Evolutionary conservation across 2,797 vertebrate genomes (phyloP), one percentile per base, ranked within the genome.

Genomic region (Pipistrellus pipistrellus): DNA sequence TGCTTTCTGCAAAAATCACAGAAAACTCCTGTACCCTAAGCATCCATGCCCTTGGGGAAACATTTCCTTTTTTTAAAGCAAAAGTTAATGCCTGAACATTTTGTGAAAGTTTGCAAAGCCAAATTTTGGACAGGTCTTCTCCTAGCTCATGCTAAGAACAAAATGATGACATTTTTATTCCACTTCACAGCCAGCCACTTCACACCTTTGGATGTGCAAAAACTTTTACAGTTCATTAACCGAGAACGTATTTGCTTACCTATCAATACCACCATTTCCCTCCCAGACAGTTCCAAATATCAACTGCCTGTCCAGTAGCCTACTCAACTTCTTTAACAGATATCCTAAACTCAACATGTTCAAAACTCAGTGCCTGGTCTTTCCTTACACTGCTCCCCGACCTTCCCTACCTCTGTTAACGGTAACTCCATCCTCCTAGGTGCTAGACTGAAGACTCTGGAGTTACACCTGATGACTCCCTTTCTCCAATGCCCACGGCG

Each of bases 101-200:
- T 91, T 94, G n/a, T 80, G 90, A 95, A 68, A 72, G 25, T 83
- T 95, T 95, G 59, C 82, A 92, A 89, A 94, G 84, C 73, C 93
- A 89, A 88, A 93, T 77, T 95, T 90, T 44, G 53, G 55, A 86
- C 82, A 77, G 69, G 38, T 93, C 57, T 82, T 92, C 69, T 88
- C 72, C 38, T 86, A 68, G 77, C 38, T 97, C 75, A 57, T 73
- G 35, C 35, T 59, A 88, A 90, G 69, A 96, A 90, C 78, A 91
- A 95, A 95, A 73, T 72, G 57, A 85, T 66, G 84, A 64, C 62
- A 80, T 93, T 90, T 93, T 96, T 53, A 73, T 25, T 48, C 15
- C 6, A 81, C 53, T 64, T 91, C 53, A 89, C 9, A 90, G 55
- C 30, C 66, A 94, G 73, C n/a, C 35, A 59, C 44, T 80, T 92